Evolutionary conservation across 2,113 vertebrate genomes (phyloP).

Genomic region (Syngnathus typhle): DNA sequence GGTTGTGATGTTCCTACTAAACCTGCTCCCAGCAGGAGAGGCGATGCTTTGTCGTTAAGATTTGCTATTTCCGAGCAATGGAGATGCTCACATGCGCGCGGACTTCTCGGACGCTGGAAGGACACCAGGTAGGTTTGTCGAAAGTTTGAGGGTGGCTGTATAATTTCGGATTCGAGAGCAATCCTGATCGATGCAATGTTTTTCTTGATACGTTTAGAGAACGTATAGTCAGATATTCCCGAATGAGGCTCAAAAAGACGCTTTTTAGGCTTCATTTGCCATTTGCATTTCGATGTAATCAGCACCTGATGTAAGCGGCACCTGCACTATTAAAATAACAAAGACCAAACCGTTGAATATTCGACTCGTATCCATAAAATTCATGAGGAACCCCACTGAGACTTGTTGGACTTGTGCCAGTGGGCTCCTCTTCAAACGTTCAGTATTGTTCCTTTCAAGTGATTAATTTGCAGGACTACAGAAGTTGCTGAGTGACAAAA

Average conservation of each 20-base stretch:
- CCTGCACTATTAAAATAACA: neutral
- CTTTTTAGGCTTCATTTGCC: neutral
- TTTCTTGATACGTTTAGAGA: neutral
- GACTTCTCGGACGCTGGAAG: conserved; percentile 23
- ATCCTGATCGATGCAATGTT: neutral
- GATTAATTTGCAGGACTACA: neutral
- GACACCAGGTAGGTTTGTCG: conserved; percentile 42
- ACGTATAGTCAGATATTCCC: neutral
- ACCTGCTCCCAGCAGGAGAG: no score
- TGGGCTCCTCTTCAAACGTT: neutral
- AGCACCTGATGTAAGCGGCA: neutral
- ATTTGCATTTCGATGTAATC: neutral
- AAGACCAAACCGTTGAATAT: neutral
- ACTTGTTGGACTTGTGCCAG: neutral
- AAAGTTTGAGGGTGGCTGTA: conserved; percentile 1
- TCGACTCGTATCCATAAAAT: neutral
- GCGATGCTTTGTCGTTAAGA: neutral
- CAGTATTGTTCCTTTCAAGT: neutral
- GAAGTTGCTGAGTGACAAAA: neutral
- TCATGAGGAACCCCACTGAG: neutral
- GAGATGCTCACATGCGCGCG: conserved; percentile 22
- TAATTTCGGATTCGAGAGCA: neutral
- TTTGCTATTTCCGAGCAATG: conserved; percentile 14
- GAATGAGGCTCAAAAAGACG: neutral
- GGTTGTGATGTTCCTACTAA: neutral